Conservation (phyloP, 2,797 vertebrate genomes). For the Meda fulgida region DNA sequence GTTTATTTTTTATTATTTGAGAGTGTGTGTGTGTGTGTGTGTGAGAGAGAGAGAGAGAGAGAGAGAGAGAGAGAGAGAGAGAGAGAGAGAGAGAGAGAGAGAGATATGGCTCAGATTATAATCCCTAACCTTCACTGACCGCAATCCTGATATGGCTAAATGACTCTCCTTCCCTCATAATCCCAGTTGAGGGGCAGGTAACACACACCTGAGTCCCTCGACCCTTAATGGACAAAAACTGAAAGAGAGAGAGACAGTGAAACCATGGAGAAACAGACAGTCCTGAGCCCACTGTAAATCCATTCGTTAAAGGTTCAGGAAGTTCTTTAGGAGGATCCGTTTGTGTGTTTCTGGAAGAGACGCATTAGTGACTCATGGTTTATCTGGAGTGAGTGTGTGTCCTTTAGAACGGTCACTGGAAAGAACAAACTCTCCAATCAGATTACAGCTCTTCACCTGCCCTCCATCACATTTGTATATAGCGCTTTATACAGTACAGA, state of each 20-base stretch:
- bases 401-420: constrained; percentile 58
- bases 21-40: not conserved
- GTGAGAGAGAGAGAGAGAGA: not conserved
- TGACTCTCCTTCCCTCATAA: constrained; percentile 73
- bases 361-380: constrained; percentile 58
- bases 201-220: constrained; percentile 44
- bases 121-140: constrained; percentile 76
- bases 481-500: not conserved
- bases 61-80: no score
- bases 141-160: constrained; percentile 74
- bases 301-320: not conserved
- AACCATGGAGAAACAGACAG: not conserved
- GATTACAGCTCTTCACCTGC: constrained; percentile 54
- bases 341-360: not conserved
- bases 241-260: not conserved
- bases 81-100: not conserved
- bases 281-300: not conserved
- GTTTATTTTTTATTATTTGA: not conserved
- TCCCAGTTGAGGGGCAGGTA: constrained; percentile 66
- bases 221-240: constrained; percentile 21
- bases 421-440: constrained; percentile 56
- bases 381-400: constrained; percentile 55
- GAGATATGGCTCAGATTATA: constrained; percentile 66
- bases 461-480: not conserved
- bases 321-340: not conserved